phyloP scores from a whole-genome alignment of 1,140 invertebrate species.

The Zaprionus camerounensis region DNA sequence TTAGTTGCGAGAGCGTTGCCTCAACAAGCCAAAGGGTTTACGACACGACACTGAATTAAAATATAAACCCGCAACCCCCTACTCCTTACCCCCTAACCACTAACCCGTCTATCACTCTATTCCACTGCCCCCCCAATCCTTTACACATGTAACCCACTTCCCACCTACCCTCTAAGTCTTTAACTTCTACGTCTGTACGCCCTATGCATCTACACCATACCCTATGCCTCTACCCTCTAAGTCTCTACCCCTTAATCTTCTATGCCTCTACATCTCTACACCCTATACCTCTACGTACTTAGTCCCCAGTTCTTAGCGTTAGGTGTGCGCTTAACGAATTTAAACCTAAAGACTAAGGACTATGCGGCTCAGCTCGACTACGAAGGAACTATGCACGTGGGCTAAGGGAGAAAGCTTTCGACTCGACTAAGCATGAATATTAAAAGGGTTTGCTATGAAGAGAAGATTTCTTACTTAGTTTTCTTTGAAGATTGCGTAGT shows the following conservation, averaged over 20 bases:
- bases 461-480: background rate
- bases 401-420: slow-evolving; percentile 21
- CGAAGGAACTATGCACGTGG: background rate
- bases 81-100: background rate
- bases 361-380: background rate
- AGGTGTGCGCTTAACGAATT: slow-evolving; percentile 40
- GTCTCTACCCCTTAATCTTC: too few relatives aligned
- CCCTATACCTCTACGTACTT: background rate
- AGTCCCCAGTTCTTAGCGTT: slow-evolving; percentile 2
- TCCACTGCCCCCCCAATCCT: too few relatives aligned
- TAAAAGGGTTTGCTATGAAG: slow-evolving; percentile 17
- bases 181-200: too few relatives aligned
- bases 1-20: background rate
- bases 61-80: background rate
- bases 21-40: slow-evolving; percentile 13
- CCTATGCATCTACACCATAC: too few relatives aligned
- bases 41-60: slow-evolving; percentile 35
- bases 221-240: too few relatives aligned
- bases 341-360: slow-evolving; percentile 12
- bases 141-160: too few relatives aligned
- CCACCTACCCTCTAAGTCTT: too few relatives aligned
- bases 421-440: slow-evolving; percentile 49
- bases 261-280: too few relatives aligned
- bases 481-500: background rate
- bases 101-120: background rate